These are phyloP conservation scores for Natrix natrix DNA, from an alignment of 2,797 vertebrate species.

Conservation along the genomic window DNA sequence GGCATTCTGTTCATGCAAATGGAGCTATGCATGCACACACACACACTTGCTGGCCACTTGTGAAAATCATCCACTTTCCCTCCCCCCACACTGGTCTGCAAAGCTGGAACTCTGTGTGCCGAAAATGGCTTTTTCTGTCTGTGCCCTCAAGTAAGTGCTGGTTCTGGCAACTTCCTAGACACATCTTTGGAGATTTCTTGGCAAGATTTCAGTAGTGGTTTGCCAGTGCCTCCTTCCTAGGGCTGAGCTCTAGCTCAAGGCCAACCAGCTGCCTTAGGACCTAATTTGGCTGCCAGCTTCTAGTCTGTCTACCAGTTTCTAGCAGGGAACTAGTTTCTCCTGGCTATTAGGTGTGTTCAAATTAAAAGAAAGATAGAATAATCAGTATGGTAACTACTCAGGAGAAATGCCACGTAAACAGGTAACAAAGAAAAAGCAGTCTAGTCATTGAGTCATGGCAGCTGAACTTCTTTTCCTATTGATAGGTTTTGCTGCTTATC, in stretches of 20 bases:
- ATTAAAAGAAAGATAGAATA: neutral
- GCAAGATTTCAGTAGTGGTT: neutral
- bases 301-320: neutral
- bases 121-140: neutral
- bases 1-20: neutral
- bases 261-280: neutral
- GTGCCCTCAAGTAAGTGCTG: neutral
- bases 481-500: neutral
- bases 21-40: neutral
- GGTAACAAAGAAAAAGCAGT: neutral
- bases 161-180: neutral
- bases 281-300: neutral
- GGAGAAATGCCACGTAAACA: neutral
- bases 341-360: neutral
- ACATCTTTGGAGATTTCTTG: neutral
- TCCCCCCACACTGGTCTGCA: neutral
- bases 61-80: neutral
- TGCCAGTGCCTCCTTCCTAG: neutral
- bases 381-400: neutral
- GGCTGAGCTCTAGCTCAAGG: neutral
- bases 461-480: neutral
- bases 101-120: neutral
- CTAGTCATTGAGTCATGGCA: too few relatives aligned
- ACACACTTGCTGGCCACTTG: accelerated
- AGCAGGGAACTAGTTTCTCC: neutral